Percentiles rank a stretch among this genome's conserved stretches.
phyloP scores from a whole-genome alignment of 2,797 vertebrate species.

The Anguilla pacifica region DNA sequence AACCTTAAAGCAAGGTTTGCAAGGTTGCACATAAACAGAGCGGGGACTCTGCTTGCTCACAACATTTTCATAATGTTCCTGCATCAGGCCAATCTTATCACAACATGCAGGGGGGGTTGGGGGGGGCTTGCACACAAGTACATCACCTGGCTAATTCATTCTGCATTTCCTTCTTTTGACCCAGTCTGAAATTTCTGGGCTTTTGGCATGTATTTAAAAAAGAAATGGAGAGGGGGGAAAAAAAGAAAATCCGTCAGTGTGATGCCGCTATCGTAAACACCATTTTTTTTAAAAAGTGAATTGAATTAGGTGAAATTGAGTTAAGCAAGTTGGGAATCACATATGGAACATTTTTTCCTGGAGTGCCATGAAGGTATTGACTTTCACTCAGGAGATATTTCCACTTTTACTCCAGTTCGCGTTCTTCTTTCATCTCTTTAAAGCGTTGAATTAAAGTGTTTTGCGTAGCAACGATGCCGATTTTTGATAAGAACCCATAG shows the following conservation, averaged over 20 bases:
- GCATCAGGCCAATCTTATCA: background rate
- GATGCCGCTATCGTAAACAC: conserved; percentile 68
- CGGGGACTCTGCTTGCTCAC: background rate
- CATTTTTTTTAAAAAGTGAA: conserved; percentile 63
- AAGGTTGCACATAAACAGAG: background rate
- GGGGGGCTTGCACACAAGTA: no score
- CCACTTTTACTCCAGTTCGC: conserved; percentile 44
- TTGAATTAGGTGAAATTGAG: conserved; percentile 73
- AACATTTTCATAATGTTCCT: background rate
- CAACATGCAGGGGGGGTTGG: background rate
- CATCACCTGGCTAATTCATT: no score
- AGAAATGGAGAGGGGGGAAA: background rate
- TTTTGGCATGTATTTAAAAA: conserved; percentile 45
- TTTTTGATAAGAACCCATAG: conserved; percentile 30
- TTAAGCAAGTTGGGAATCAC: conserved; percentile 61
- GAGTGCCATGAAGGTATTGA: conserved; percentile 57
- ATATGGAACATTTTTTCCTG: conserved; percentile 41
- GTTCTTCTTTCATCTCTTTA: conserved; percentile 23
- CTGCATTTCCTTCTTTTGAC: background rate
- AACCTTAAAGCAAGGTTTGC: background rate
- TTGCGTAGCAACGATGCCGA: conserved; percentile 23
- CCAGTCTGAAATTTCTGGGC: conserved; percentile 50
- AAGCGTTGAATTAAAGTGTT: conserved; percentile 27
- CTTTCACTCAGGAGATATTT: conserved; percentile 63
- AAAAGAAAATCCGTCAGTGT: conserved; percentile 56